Conservation (phyloP, 2,797 vertebrate species). For the Paedocypris micromegethes region DNA sequence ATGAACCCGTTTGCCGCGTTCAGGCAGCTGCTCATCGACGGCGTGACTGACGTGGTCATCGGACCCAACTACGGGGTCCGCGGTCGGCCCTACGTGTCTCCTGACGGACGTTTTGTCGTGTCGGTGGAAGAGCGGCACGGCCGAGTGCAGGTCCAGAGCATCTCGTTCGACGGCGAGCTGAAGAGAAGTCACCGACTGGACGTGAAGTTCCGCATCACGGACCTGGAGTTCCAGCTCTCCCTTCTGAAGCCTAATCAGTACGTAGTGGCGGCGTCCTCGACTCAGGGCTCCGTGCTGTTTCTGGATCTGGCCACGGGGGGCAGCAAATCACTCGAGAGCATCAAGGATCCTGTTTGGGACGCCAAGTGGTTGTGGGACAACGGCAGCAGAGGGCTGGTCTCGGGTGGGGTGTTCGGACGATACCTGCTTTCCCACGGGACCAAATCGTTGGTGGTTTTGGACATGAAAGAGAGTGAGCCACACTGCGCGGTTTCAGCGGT, state of each 20-base stretch:
- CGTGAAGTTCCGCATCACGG: conserved; percentile 65
- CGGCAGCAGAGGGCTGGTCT: conserved; percentile 77
- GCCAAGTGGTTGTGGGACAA: conserved; percentile 80
- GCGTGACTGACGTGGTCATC: conserved; percentile 80
- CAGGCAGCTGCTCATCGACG: conserved; percentile 83
- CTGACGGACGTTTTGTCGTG: conserved; percentile 82
- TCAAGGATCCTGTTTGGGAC: conserved; percentile 75
- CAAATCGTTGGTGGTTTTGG: conserved; percentile 85
- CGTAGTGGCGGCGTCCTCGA: conserved; percentile 74
- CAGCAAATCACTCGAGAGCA: conserved; percentile 69
- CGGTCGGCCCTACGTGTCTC: conserved; percentile 76
- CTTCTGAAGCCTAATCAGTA: conserved; percentile 82
- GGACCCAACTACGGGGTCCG: conserved; percentile 72
- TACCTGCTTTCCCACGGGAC: conserved; percentile 83
- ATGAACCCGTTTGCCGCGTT: conserved; percentile 18
- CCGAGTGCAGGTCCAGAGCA: conserved; percentile 76
- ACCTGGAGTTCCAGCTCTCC: conserved; percentile 87
- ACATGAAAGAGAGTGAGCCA: conserved; percentile 79
- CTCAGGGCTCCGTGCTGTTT: conserved; percentile 74
- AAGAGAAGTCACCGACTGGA: conserved; percentile 64
- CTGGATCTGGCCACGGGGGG: conserved; percentile 80
- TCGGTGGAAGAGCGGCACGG: conserved; percentile 63
- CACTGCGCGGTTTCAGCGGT: conserved; percentile 91
- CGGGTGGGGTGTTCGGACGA: conserved; percentile 89
- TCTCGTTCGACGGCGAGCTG: conserved; percentile 79